phyloP scores from a whole-genome alignment of 2,797 vertebrate genomes.

The Iguana delicatissima region DNA sequence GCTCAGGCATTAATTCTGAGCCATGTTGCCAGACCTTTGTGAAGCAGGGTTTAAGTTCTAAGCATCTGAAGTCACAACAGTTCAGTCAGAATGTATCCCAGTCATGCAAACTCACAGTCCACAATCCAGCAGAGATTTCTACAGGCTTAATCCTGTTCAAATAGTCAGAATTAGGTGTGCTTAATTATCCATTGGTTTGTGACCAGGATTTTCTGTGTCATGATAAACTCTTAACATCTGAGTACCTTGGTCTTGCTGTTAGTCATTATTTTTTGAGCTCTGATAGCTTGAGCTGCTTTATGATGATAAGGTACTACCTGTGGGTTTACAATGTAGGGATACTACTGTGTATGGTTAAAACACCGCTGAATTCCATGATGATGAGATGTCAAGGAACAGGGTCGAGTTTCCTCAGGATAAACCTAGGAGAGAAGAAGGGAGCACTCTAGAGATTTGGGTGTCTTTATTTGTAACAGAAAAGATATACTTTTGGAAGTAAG shows the following conservation, averaged over 20 bases:
- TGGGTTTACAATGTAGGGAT: neutral
- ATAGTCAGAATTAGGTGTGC: neutral
- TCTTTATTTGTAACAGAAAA: neutral
- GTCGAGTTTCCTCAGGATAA: neutral
- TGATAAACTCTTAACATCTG: neutral
- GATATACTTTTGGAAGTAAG: neutral
- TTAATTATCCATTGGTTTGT: neutral
- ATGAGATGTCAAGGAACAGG: neutral
- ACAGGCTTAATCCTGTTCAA: neutral
- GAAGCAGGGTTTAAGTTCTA: neutral
- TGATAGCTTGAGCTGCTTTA: neutral
- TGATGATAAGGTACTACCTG: neutral
- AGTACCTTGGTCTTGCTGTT: neutral
- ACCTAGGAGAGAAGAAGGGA: neutral
- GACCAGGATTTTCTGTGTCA: neutral
- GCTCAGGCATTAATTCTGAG: neutral
- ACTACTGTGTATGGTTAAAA: too few relatives aligned
- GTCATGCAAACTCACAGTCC: neutral
- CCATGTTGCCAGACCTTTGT: neutral
- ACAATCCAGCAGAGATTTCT: neutral
- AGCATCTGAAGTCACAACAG: neutral
- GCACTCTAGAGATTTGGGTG: neutral
- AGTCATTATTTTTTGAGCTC: neutral
- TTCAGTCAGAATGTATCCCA: neutral
- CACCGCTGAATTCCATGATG: neutral